Evolutionary conservation across 2,888 invertebrate species (phyloP), one percentile per base, ranked within the genome.

Genomic region (Cylindroiulus punctatus): DNA sequence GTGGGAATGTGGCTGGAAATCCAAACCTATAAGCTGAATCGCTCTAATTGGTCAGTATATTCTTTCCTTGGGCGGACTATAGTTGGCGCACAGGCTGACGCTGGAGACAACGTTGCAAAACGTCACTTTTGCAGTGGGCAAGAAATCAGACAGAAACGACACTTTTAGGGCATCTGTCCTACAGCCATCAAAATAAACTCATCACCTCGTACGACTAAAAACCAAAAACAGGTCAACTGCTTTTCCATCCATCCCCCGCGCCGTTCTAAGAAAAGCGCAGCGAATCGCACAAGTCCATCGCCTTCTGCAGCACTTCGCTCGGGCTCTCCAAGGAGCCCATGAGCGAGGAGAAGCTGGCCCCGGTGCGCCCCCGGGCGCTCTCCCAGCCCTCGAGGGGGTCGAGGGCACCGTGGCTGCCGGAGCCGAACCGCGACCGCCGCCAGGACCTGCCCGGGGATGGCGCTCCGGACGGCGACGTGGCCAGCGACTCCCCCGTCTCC

Each of bases 261-360:
- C 65, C 8, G 26, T 36, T 82, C 82, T 85, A 85, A 5, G 85
- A 76, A 42, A 76, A 85, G 32, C 85, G 85, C 42, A 87, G 52
- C 30, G 87, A 87, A 84, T 87, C 87, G 82, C 88, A 88, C n/a
- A 88, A 42, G 57, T 88, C 88, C 84, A 88, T 85, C n/a, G 88
- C 88, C 86, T 87, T 88, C 30, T 87, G 87, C 76, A 88, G 44
- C 22, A 88, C 86, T 84, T 88, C 88, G 32, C 88, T 85, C 32
- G 87, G 88, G 85, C 86, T 88, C 44, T 85, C 87, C 40, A 87
- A 36, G 32, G 47, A 14, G 52, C 85, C 87, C 87, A 87, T 87
- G 30, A 87, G 85, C 8, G 85, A 87, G 1, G 87, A 22, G 32
- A 85, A 85, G 26, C 42, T 44, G 19, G 52, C 19, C 17, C 83